These are phyloP conservation scores for Sardina pilchardus DNA, from an alignment of 2,113 vertebrate genomes.

Conservation along the genomic window DNA sequence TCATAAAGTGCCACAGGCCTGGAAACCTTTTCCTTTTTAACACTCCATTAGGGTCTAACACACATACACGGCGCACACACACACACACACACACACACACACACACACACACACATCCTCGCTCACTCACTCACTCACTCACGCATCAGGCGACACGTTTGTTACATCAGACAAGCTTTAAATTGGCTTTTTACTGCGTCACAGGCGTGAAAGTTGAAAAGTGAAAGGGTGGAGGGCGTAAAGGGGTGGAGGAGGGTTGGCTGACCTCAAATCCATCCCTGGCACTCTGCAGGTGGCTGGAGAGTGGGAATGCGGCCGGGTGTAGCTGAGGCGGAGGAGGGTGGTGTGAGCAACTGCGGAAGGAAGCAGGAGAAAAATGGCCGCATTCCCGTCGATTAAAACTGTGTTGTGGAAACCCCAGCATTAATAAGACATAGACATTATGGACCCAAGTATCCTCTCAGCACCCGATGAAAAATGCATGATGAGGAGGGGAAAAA, in stretches of 20 bases:
- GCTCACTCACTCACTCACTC: background rate
- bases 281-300: background rate
- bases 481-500: constrained; percentile 40
- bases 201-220: background rate
- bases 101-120: too few species aligned
- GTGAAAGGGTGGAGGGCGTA: too few species aligned
- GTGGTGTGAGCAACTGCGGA: background rate
- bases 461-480: constrained; percentile 55
- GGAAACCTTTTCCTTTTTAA: background rate
- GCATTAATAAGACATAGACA: constrained; percentile 62
- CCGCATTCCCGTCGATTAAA: constrained; percentile 51
- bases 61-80: background rate
- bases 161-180: background rate
- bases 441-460: constrained; percentile 51
- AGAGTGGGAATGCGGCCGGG: background rate
- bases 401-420: constrained; percentile 50
- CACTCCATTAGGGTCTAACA: background rate
- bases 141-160: background rate
- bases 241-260: too few species aligned
- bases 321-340: background rate
- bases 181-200: background rate
- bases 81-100: background rate
- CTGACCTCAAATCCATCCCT: background rate
- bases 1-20: background rate
- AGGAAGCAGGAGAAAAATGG: constrained; percentile 25